phyloP scores from a whole-genome alignment of 1,140 invertebrate genomes.

The Solen grandis region DNA sequence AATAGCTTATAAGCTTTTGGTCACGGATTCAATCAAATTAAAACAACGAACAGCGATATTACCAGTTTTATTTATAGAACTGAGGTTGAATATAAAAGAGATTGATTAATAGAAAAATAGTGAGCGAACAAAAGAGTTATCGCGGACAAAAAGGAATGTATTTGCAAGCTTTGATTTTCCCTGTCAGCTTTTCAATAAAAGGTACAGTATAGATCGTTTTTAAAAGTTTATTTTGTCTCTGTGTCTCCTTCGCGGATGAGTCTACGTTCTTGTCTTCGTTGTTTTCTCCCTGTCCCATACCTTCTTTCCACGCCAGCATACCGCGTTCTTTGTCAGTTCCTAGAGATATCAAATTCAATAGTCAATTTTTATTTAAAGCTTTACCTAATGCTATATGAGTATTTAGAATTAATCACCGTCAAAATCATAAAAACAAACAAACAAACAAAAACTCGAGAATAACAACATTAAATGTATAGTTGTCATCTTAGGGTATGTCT shows the following conservation, averaged over 20 bases:
- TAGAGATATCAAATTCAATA: conserved; percentile 2
- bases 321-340: conserved; percentile 24
- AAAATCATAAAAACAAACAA: background rate
- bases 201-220: conserved; percentile 25
- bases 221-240: conserved; percentile 1
- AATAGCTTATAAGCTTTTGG: no score
- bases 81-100: no score
- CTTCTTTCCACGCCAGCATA: conserved; percentile 7
- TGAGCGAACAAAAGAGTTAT: no score
- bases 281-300: background rate
- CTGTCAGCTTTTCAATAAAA: background rate
- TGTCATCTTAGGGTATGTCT: no score
- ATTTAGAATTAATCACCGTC: background rate
- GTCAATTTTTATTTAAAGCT: background rate
- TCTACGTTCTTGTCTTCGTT: background rate
- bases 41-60: no score
- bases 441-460: no score
- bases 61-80: no score
- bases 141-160: no score
- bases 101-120: no score
- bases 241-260: background rate
- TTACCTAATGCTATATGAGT: background rate
- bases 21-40: no score
- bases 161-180: no score
- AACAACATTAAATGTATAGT: no score